phyloP scores from a whole-genome alignment of 2,113 vertebrate species.

The Pachycephala philippinensis region DNA sequence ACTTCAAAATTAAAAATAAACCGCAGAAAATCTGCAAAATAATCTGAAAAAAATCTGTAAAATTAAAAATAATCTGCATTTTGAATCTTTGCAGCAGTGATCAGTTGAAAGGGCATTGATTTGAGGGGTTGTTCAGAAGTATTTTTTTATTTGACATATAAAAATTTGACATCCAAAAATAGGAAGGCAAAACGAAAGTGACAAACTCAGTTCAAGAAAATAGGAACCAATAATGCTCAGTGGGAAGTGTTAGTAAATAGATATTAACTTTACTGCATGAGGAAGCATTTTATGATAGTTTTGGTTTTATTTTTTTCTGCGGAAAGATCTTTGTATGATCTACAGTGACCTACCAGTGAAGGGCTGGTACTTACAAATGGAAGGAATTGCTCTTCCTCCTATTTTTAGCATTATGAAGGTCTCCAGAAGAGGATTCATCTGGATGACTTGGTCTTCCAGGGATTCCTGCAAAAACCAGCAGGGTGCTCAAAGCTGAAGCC shows the following conservation, averaged over 20 bases:
- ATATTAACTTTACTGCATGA: not conserved
- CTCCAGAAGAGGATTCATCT: conserved; percentile 54
- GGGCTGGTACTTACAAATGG: not conserved
- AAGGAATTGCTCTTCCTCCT: conserved; percentile 41
- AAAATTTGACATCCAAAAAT: not conserved
- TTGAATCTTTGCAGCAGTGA: not conserved
- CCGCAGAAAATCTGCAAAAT: not conserved
- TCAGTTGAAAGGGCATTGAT: not conserved
- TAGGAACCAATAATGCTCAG: not conserved
- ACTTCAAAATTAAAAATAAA: not conserved
- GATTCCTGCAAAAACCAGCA: conserved; percentile 15
- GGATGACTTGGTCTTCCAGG: conserved; percentile 60
- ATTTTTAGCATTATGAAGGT: conserved; percentile 49
- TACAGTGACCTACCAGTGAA: not conserved
- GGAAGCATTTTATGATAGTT: not conserved
- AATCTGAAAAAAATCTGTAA: not conserved
- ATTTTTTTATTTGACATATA: not conserved
- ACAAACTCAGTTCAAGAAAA: not conserved
- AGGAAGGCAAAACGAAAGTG: not conserved
- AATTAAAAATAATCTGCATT: not conserved
- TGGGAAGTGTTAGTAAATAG: not conserved
- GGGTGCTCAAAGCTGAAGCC: not conserved
- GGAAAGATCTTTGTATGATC: not conserved
- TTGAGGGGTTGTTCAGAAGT: not conserved
- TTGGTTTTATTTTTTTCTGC: not conserved